Conservation (phyloP, 92 coral and sea anemone genomes). For the Phymanthus crucifer region DNA sequence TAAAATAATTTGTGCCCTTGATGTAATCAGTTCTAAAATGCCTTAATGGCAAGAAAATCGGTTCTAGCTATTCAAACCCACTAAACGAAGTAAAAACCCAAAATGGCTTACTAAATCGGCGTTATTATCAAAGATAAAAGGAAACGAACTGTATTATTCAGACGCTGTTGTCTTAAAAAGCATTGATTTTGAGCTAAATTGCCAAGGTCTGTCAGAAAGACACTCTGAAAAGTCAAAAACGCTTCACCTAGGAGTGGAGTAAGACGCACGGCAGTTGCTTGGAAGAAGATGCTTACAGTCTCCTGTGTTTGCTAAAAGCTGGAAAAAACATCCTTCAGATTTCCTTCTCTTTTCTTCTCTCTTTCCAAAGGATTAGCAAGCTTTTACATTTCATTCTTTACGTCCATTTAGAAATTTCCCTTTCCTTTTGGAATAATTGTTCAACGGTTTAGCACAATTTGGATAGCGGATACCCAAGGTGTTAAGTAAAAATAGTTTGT, state of each 20-base stretch:
- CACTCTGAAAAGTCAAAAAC: conserved; percentile 35
- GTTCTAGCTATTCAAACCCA: conserved; percentile 13
- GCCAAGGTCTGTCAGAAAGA: conserved; percentile 8
- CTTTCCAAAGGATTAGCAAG: not conserved
- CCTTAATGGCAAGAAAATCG: conserved; percentile 23
- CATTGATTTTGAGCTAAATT: conserved; percentile 31
- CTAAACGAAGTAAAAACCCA: conserved; percentile 18
- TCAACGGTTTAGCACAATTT: not conserved
- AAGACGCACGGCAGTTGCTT: not conserved
- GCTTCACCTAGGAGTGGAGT: not conserved
- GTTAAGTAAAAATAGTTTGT: not conserved
- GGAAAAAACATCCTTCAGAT: not conserved
- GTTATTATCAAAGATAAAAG: conserved; percentile 27
- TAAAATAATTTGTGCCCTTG: not conserved
- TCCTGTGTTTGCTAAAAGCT: not conserved
- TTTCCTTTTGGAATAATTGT: not conserved
- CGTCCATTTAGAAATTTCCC: not conserved
- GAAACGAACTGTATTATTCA: conserved; percentile 18
- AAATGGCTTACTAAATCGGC: conserved; percentile 39
- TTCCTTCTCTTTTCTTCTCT: not conserved
- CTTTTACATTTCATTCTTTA: not conserved
- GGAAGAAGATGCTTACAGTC: not conserved
- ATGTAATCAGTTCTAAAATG: not conserved
- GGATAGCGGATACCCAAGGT: not conserved
- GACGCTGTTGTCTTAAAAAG: conserved; percentile 24